These are phyloP conservation scores for Cladopsammia gracilis DNA, from an alignment of 64 coral and sea anemone genomes.

Conservation along the genomic window DNA sequence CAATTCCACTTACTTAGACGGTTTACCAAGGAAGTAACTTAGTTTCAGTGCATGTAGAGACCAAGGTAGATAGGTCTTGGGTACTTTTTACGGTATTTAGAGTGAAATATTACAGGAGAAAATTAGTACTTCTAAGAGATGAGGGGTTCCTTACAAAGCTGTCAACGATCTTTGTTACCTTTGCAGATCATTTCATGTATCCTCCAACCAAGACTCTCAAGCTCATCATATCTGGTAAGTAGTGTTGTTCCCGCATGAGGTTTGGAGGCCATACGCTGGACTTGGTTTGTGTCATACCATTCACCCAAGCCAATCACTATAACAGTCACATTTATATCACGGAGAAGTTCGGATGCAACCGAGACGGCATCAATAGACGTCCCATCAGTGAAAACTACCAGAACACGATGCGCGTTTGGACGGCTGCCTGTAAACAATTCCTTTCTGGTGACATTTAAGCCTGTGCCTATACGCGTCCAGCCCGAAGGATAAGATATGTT, in stretches of 20 bases:
- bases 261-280: not conserved
- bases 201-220: not conserved
- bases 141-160: not conserved
- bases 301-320: conserved; percentile 10
- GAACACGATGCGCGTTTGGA: not conserved
- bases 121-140: too few relatives aligned
- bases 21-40: too few relatives aligned
- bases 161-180: not conserved
- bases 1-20: too few relatives aligned
- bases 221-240: not conserved
- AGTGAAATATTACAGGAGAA: too few relatives aligned
- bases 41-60: too few relatives aligned
- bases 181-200: not conserved
- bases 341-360: not conserved
- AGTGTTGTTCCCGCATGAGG: not conserved
- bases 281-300: not conserved
- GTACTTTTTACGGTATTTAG: too few relatives aligned
- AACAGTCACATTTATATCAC: not conserved
- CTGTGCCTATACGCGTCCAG: not conserved
- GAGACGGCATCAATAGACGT: not conserved
- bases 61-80: too few relatives aligned
- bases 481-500: not conserved
- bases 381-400: conserved; percentile 1
- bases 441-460: not conserved
- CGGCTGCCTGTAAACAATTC: not conserved